These are phyloP conservation scores for Microcebus griseorufus DNA, from an alignment of 2,113 vertebrate genomes.

Conservation along the genomic window DNA sequence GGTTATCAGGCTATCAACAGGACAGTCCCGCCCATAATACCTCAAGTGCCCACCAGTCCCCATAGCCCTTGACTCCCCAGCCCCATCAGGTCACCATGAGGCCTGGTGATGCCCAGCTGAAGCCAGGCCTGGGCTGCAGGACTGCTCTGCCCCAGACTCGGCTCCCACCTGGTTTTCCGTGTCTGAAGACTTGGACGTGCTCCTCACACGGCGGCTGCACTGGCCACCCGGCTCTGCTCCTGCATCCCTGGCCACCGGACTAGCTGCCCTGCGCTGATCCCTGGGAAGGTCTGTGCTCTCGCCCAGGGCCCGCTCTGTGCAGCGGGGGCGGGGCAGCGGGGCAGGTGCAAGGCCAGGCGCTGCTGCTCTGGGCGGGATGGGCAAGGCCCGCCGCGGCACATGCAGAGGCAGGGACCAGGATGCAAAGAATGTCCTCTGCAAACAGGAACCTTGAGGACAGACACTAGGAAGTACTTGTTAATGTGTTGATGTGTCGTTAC, in stretches of 20 bases:
- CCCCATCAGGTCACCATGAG: neutral
- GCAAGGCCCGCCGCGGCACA: too few relatives aligned
- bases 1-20: neutral
- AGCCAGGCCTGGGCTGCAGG: neutral
- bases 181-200: slow-evolving; percentile 77
- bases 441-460: neutral
- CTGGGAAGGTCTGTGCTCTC: slow-evolving; percentile 83
- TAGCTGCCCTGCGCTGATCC: slow-evolving; percentile 84
- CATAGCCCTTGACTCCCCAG: neutral
- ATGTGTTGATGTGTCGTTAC: neutral
- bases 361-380: slow-evolving; percentile 89
- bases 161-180: neutral
- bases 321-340: slow-evolving; percentile 83
- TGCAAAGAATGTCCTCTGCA: neutral
- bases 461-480: neutral
- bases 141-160: neutral
- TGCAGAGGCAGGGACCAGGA: neutral
- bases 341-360: slow-evolving; percentile 90
- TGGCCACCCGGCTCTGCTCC: slow-evolving; percentile 71
- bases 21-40: neutral
- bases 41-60: neutral
- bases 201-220: slow-evolving; percentile 76
- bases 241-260: slow-evolving; percentile 91
- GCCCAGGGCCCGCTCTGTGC: slow-evolving; percentile 86
- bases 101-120: neutral